Evolutionary conservation across 2,888 invertebrate species (phyloP).

Genomic region (Arctia plantaginis): DNA sequence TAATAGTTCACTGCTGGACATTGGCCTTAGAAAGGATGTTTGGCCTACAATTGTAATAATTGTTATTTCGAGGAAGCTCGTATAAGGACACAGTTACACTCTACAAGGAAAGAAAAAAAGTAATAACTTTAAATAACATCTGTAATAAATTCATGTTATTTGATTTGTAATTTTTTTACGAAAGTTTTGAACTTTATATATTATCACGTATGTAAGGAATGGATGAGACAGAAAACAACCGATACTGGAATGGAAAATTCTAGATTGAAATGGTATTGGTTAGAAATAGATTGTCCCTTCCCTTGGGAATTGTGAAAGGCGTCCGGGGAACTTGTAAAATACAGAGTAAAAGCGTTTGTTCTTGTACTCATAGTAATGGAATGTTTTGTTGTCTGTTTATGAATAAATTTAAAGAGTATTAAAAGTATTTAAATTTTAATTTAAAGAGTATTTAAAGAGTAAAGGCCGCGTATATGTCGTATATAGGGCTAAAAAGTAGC

Average conservation of each 20-base stretch:
- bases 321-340: constrained; percentile 4
- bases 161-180: not conserved
- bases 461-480: too few relatives aligned
- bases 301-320: not conserved
- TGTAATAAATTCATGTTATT: not conserved
- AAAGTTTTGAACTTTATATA: not conserved
- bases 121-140: not conserved
- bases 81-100: not conserved
- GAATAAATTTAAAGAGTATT: not conserved
- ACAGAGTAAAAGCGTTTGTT: not conserved
- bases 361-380: not conserved
- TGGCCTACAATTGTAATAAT: too few relatives aligned
- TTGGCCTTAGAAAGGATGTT: too few relatives aligned
- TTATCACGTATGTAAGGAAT: not conserved
- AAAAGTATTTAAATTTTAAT: too few relatives aligned
- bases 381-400: not conserved
- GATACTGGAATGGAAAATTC: constrained; percentile 2
- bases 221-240: not conserved
- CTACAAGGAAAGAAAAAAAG: not conserved
- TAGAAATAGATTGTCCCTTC: not conserved
- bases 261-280: constrained; percentile 5
- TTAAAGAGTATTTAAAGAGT: too few relatives aligned
- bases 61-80: not conserved
- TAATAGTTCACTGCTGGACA: too few relatives aligned
- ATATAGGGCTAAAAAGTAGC: too few relatives aligned